A percentile compares a stretch with the other conserved stretches of the same genome.
Conservation (phyloP, 2,888 invertebrate genomes). For the Alcis repandata region DNA sequence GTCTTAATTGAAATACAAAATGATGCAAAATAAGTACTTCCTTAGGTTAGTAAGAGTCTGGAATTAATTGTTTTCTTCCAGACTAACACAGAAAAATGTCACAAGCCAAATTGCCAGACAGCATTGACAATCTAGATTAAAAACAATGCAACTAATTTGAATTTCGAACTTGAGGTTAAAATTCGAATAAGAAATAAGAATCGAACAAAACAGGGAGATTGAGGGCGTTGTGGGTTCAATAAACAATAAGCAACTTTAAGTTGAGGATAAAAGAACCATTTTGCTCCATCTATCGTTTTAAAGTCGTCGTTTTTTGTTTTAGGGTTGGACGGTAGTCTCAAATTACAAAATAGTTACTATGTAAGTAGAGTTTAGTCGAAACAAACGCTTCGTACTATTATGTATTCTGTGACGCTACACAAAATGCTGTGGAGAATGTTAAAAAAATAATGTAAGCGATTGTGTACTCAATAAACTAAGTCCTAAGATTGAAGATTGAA, state of each 20-base stretch:
- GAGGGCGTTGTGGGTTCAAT: background rate
- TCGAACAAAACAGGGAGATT: background rate
- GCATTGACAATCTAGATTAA: background rate
- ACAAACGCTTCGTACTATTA: too few relatives aligned
- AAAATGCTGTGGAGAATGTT: background rate
- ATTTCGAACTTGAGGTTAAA: background rate
- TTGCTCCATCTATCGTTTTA: background rate
- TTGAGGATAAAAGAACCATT: background rate
- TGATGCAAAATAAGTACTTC: too few relatives aligned
- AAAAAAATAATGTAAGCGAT: background rate
- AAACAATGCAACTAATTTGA: background rate
- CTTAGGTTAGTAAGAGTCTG: too few relatives aligned
- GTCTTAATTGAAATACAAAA: too few relatives aligned
- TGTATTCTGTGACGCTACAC: too few relatives aligned
- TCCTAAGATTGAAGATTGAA: slow-evolving; percentile 19
- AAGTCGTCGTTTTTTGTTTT: too few relatives aligned
- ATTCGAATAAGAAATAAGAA: slow-evolving; percentile 5
- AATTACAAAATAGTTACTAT: background rate
- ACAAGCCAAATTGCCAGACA: background rate
- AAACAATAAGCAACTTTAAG: background rate
- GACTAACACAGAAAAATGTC: background rate
- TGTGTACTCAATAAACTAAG: background rate
- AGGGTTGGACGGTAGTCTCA: background rate
- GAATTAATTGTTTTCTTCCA: too few relatives aligned
- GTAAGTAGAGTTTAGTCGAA: background rate